Base-by-base conservation (phyloP, 2,888 invertebrate genomes). In the Biston stratarius region DNA sequence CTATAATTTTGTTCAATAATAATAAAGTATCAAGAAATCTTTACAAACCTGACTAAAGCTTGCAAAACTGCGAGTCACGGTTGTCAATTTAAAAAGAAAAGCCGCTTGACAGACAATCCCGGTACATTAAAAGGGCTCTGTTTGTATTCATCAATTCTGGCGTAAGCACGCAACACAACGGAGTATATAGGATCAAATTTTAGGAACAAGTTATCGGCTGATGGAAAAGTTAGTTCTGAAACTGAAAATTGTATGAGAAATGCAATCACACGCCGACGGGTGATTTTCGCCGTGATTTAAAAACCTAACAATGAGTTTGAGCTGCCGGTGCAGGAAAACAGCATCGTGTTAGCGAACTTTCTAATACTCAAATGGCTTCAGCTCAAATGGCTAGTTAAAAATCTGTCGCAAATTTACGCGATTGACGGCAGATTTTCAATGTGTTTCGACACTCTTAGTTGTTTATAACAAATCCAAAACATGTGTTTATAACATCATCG, bases 61-160 rank as follows among this genome's bases (percentile, higher is more conserved):
- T 49, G 33, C 67, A 62, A 70, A 74, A 77, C 76, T 70, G 73
- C 72, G 61, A 77, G 73, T 73, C 73, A 77, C 75, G 72, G 75
- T 77, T 78, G 78, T 77, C 81, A 77, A 76, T 73, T 69, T 69
- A 70, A 75, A 77, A 76, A 74, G 78, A 82, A 82, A 82, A 82
- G 80, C 74, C 66, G 74, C 70, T 76, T 75, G 79, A 75, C 81
- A 78, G 74, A 77, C 70, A 72, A 79, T 79, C 55, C 45, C 70
- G 72, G 62, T 64, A 77, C 73, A 85, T 85, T 84, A 83, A 83
- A 85, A 83, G 79, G 79, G 77, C 74, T 74, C 72, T 56, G 75
- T 79, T 82, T 83, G 82, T 81, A 79, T 78, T 80, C 74, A 77
- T 76, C 79, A 78, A 79, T 83, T 86, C 82, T 79, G 81, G 69